phyloP scores from a whole-genome alignment of 2,888 invertebrate species.

The Minunthozetes semirufus region DNA sequence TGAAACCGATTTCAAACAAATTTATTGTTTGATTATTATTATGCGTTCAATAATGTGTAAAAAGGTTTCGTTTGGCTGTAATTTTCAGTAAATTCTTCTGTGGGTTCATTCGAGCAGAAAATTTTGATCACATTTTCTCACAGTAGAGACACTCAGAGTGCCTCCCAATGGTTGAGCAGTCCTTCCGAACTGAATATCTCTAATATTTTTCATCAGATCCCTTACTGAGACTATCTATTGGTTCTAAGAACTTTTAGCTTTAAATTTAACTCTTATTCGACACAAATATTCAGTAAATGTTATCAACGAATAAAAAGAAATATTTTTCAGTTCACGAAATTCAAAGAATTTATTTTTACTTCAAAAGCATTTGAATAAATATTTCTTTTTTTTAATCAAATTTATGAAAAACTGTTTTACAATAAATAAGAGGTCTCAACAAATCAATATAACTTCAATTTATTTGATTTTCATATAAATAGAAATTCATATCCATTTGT shows the following conservation, averaged over 20 bases:
- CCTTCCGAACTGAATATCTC: background rate
- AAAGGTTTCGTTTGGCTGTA: background rate
- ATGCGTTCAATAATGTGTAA: constrained; percentile 8
- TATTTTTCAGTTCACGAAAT: no score
- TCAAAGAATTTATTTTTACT: background rate
- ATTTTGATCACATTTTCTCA: constrained; percentile 8
- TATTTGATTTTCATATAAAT: constrained; percentile 10
- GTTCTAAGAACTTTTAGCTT: background rate
- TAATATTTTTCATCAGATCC: background rate
- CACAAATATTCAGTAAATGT: background rate
- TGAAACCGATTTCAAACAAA: background rate
- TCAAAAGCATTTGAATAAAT: background rate
- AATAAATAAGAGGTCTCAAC: background rate
- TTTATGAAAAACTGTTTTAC: background rate
- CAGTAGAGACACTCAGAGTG: background rate
- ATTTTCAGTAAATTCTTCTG: background rate
- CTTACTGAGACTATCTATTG: background rate
- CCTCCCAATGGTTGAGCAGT: background rate
- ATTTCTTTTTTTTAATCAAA: background rate
- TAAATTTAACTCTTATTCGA: background rate
- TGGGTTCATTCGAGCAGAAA: background rate
- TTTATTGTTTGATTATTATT: constrained; percentile 1
- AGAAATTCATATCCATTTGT: background rate
- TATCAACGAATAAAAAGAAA: no score
- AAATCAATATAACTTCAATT: background rate